Conservation (phyloP, 2,888 invertebrate species). For the Syritta pipiens region DNA sequence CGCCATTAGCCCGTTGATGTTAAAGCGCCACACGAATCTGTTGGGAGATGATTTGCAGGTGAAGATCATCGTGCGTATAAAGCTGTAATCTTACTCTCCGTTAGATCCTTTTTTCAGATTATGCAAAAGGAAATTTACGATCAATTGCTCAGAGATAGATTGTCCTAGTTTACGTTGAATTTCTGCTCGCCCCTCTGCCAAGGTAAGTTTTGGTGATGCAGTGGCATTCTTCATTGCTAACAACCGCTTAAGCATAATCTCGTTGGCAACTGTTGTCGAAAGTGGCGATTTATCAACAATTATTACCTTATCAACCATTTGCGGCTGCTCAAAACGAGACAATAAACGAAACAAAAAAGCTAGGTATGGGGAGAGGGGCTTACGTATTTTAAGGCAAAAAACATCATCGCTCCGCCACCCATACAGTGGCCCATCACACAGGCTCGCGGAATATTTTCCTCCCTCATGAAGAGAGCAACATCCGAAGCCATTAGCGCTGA, state of each 20-base stretch:
- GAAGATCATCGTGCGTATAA: too few species aligned
- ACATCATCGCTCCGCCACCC: slow-evolving; percentile 96
- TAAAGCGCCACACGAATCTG: too few species aligned
- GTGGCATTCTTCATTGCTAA: slow-evolving; percentile 83
- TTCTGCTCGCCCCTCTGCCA: slow-evolving; percentile 88
- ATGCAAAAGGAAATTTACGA: too few species aligned
- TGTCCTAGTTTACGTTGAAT: too few species aligned
- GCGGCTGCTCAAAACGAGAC: slow-evolving; percentile 80
- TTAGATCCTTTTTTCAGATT: too few species aligned
- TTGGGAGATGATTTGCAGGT: too few species aligned
- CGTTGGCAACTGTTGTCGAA: slow-evolving; percentile 80
- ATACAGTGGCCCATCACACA: slow-evolving; percentile 94
- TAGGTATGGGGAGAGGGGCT: slow-evolving; percentile 54
- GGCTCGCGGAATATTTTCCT: slow-evolving; percentile 83
- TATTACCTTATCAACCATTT: slow-evolving; percentile 83
- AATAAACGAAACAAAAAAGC: slow-evolving; percentile 33
- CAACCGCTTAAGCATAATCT: slow-evolving; percentile 84
- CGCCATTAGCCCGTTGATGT: too few species aligned
- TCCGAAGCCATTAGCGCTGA: slow-evolving; percentile 89
- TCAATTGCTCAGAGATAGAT: too few species aligned
- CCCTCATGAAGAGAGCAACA: slow-evolving; percentile 83
- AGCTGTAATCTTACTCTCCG: too few species aligned
- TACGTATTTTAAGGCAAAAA: slow-evolving; percentile 87
- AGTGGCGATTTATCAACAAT: slow-evolving; percentile 87
- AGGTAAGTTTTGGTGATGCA: slow-evolving; percentile 82